A percentile compares a stretch with the other conserved stretches of the same genome.
Evolutionary conservation across 2,797 vertebrate genomes (phyloP).

Genomic region (Channa striata): DNA sequence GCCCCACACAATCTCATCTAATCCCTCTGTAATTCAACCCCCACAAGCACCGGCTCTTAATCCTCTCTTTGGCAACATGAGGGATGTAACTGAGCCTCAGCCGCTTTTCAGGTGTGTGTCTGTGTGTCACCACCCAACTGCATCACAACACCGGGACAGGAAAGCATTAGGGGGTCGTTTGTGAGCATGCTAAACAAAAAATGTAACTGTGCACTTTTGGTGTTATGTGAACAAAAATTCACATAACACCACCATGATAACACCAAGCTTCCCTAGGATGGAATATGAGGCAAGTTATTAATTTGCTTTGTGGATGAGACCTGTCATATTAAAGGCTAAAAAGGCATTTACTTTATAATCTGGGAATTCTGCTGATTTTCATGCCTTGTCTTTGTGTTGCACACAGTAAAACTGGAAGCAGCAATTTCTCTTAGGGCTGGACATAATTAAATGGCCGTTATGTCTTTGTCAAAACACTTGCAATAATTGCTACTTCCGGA

Average conservation of each 20-base stretch:
- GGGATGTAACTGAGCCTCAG: constrained; percentile 40
- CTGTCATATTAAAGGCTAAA: neutral
- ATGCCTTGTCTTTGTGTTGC: no score
- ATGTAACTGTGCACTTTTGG: neutral
- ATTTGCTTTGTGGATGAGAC: no score
- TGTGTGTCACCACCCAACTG: neutral
- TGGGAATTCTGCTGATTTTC: no score
- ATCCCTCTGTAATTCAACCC: constrained; percentile 56
- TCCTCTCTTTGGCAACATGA: constrained; percentile 37
- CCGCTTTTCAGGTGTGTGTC: constrained; percentile 19
- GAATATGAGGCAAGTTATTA: no score
- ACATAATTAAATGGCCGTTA: neutral
- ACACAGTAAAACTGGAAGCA: neutral
- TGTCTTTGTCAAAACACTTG: neutral
- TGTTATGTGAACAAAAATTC: neutral
- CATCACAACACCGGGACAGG: neutral
- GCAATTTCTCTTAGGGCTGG: constrained; percentile 15
- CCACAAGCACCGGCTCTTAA: constrained; percentile 35
- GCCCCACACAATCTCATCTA: constrained; percentile 26
- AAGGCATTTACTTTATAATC: neutral
- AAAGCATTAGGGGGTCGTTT: constrained; percentile 1
- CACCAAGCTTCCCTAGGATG: no score
- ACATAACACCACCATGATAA: no score
- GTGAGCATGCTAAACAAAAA: neutral
- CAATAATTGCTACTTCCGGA: constrained; percentile 29